phyloP scores from a whole-genome alignment of 2,113 vertebrate species.

The Sturnus vulgaris region DNA sequence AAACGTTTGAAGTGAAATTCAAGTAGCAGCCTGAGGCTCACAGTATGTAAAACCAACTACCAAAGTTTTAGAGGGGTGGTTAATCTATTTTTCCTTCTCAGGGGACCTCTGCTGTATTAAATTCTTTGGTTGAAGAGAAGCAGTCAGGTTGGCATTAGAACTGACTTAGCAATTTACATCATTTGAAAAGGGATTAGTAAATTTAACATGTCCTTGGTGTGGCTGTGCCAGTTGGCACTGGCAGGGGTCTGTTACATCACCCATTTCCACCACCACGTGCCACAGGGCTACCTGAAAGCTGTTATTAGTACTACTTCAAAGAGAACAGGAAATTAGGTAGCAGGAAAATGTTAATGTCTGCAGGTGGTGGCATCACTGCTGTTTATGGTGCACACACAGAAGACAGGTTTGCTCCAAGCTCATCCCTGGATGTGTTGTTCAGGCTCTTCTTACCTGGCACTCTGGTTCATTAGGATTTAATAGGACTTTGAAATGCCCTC shows the following conservation, averaged over 20 bases:
- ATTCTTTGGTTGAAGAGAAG: constrained; percentile 20
- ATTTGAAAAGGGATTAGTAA: constrained; percentile 30
- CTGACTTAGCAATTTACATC: constrained; percentile 21
- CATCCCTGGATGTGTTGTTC: neutral
- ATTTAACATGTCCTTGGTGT: neutral
- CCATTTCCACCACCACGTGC: neutral
- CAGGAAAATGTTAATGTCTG: neutral
- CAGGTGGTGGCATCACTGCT: neutral
- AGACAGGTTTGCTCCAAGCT: neutral
- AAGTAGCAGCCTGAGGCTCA: constrained; percentile 57
- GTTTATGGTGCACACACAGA: neutral
- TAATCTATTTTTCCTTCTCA: constrained; percentile 45
- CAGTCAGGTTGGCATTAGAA: constrained; percentile 22
- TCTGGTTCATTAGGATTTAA: neutral
- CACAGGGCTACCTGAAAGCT: neutral
- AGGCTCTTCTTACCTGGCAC: neutral
- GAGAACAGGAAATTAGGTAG: neutral
- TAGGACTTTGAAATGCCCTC: neutral
- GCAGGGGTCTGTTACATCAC: neutral
- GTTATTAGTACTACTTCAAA: neutral
- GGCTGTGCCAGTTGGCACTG: neutral
- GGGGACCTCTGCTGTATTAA: constrained; percentile 40
- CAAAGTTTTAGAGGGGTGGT: constrained; percentile 13
- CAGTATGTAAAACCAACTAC: constrained; percentile 53
- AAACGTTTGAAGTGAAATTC: constrained; percentile 62